These are phyloP conservation scores for Pangasianodon gigas DNA, from an alignment of 2,113 vertebrate genomes.

Conservation along the genomic window DNA sequence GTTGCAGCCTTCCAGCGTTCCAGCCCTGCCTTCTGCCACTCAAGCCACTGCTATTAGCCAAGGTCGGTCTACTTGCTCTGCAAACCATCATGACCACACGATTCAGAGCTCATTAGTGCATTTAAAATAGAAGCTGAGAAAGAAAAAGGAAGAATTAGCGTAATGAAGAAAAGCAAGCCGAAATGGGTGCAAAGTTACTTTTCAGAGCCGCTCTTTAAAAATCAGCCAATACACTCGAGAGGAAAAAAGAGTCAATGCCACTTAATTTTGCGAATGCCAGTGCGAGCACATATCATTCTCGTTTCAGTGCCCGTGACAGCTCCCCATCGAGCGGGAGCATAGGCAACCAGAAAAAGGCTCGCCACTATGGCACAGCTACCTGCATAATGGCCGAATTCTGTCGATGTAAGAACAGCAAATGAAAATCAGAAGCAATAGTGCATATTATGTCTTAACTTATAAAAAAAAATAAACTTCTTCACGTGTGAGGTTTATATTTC, in stretches of 20 bases:
- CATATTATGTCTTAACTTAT: neutral
- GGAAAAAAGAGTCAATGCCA: constrained; percentile 38
- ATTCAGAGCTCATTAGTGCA: constrained; percentile 52
- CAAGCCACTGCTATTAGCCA: neutral
- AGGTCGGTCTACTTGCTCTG: neutral
- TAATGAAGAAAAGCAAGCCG: constrained; percentile 46
- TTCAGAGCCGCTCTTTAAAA: constrained; percentile 23
- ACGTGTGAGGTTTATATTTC: neutral
- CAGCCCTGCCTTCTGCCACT: neutral
- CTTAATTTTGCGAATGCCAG: constrained; percentile 35
- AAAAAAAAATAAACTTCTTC: neutral
- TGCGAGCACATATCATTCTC: constrained; percentile 38
- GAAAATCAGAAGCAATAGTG: neutral
- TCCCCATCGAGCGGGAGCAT: constrained; percentile 18
- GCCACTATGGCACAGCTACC: constrained; percentile 7
- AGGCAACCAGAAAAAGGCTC: constrained; percentile 21
- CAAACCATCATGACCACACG: constrained; percentile 13
- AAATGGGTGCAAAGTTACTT: constrained; percentile 31
- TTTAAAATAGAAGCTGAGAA: neutral
- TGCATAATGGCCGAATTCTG: constrained; percentile 8
- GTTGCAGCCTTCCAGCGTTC: neutral
- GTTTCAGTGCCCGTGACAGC: constrained; percentile 38
- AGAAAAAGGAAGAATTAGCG: neutral
- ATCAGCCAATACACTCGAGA: constrained; percentile 24
- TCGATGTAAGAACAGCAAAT: neutral